Conservation (phyloP, 2,113 vertebrate genomes). For the Brienomyrus brachyistius region DNA sequence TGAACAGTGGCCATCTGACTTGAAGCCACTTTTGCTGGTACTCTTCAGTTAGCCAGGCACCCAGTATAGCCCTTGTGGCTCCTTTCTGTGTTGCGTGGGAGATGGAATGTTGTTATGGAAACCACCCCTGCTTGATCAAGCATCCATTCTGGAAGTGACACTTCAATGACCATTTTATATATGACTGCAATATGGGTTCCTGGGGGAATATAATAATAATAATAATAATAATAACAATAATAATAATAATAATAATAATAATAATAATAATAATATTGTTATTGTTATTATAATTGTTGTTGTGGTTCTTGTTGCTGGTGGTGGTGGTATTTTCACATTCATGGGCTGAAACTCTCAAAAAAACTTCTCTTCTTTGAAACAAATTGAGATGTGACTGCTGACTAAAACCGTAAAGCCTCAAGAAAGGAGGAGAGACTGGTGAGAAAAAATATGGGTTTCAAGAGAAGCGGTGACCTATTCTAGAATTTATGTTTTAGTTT, state of each 20-base stretch:
- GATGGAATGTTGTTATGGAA: slow-evolving; percentile 53
- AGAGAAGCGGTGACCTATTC: neutral
- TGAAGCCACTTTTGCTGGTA: slow-evolving; percentile 43
- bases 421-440: neutral
- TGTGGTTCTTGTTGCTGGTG: neutral
- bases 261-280: too few species aligned
- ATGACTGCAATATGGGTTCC: slow-evolving; percentile 48
- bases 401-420: slow-evolving; percentile 6
- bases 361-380: neutral
- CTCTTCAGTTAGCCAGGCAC: slow-evolving; percentile 62
- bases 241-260: too few species aligned
- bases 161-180: slow-evolving; percentile 58
- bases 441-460: neutral
- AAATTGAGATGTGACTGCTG: slow-evolving; percentile 28
- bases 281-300: neutral
- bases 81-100: slow-evolving; percentile 52
- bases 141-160: slow-evolving; percentile 57
- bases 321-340: slow-evolving; percentile 23
- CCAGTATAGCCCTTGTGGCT: slow-evolving; percentile 27
- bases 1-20: slow-evolving; percentile 45
- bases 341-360: slow-evolving; percentile 23
- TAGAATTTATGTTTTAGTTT: neutral
- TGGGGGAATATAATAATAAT: slow-evolving; percentile 28
- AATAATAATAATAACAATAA: neutral
- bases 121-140: slow-evolving; percentile 58